A percentile compares a stretch with the other conserved stretches of the same genome.
Evolutionary conservation across 1,140 invertebrate genomes (phyloP).

Genomic region (Listronotus oregonensis): DNA sequence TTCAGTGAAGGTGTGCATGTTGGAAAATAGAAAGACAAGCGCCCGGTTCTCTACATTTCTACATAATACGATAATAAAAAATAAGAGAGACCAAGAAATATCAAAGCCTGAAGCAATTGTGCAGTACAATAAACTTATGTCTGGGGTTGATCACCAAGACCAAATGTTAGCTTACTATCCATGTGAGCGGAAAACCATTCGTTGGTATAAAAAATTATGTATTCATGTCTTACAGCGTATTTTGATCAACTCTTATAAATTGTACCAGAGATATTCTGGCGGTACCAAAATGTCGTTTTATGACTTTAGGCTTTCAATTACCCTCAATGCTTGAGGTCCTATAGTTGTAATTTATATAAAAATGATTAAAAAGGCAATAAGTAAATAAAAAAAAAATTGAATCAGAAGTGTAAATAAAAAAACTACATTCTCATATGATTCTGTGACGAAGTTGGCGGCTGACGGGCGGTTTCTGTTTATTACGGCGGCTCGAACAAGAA

Average conservation of each 20-base stretch:
- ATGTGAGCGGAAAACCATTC: constrained; percentile 20
- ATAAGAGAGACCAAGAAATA: constrained; percentile 19
- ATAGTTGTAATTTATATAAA: too few species aligned
- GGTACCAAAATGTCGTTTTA: too few species aligned
- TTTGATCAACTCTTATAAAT: neutral
- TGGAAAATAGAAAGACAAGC: constrained; percentile 53
- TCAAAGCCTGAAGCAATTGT: constrained; percentile 33
- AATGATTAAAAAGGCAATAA: too few species aligned
- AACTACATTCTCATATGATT: too few species aligned
- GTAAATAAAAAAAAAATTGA: too few species aligned
- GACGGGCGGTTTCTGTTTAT: too few species aligned
- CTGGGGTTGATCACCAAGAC: constrained; percentile 30
- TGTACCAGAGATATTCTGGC: neutral
- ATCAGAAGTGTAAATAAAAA: too few species aligned
- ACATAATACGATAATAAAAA: constrained; percentile 42
- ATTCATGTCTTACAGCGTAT: constrained; percentile 23
- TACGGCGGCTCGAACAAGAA: too few species aligned
- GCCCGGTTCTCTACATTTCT: constrained; percentile 49
- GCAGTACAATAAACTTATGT: constrained; percentile 34
- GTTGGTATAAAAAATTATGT: constrained; percentile 32
- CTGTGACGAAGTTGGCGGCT: too few species aligned
- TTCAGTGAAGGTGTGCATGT: too few species aligned
- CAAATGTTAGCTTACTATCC: constrained; percentile 32
- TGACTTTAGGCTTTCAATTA: too few species aligned
- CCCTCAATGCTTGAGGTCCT: too few species aligned